phyloP scores from a whole-genome alignment of 2,888 invertebrate species.

The Epirrita christyi region DNA sequence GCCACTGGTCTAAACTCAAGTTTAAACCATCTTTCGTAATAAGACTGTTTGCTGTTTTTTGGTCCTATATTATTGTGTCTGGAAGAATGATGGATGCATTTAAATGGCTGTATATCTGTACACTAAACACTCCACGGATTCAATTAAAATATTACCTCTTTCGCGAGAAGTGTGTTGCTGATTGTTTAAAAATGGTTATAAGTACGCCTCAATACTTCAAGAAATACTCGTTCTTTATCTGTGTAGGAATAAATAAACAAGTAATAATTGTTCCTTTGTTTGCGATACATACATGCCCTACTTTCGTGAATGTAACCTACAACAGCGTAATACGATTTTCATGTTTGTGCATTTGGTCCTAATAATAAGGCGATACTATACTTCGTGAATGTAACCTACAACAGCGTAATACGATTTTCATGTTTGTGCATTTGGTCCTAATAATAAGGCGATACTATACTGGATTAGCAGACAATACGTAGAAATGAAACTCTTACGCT shows the following conservation, averaged over 20 bases:
- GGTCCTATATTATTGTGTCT: no score
- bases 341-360: slow-evolving; percentile 15
- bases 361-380: slow-evolving; percentile 1
- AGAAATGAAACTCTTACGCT: slow-evolving; percentile 2
- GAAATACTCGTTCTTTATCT: slow-evolving; percentile 30
- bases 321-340: slow-evolving; percentile 42
- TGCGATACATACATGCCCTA: slow-evolving; percentile 40
- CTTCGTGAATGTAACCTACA: slow-evolving; percentile 46
- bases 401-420: slow-evolving; percentile 42
- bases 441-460: not conserved
- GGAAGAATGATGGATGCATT: no score
- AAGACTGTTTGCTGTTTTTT: no score
- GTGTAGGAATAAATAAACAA: slow-evolving; percentile 31
- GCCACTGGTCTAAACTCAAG: no score
- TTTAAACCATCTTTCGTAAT: no score
- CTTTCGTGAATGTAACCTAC: slow-evolving; percentile 48
- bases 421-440: slow-evolving; percentile 13
- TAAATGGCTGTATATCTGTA: no score
- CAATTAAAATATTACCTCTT: no score
- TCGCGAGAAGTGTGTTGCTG: no score
- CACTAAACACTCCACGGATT: no score
- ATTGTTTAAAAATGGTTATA: not conserved
- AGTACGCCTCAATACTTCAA: slow-evolving; percentile 19
- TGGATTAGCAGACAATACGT: not conserved
- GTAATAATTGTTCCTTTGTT: slow-evolving; percentile 47